Percentiles rank a stretch among this genome's conserved stretches.
These are phyloP conservation scores for Gracilinanus agilis DNA, from an alignment of 2,113 vertebrate species.

Conservation along the genomic window DNA sequence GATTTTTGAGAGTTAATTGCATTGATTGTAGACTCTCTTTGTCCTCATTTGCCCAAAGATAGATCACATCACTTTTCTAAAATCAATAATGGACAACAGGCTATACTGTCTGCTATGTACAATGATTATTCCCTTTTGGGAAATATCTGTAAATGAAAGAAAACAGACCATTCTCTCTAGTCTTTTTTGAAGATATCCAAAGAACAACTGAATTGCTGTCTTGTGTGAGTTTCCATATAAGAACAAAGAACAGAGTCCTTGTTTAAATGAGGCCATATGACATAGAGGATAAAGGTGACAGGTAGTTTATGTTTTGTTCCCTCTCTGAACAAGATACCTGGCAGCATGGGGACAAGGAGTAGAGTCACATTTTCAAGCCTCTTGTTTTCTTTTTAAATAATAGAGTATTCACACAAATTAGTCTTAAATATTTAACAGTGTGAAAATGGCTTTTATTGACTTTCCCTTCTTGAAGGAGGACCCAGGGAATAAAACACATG, in stretches of 20 bases:
- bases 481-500: constrained; percentile 21
- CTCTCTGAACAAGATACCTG: not conserved
- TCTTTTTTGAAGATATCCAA: constrained; percentile 10
- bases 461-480: constrained; percentile 38
- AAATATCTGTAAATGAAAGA: constrained; percentile 5
- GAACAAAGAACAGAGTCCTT: not conserved
- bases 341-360: not conserved
- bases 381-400: not conserved
- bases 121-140: not conserved
- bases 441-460: constrained; percentile 47
- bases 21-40: too few species aligned
- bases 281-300: not conserved
- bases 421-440: constrained; percentile 38
- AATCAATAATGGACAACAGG: not conserved
- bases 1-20: not conserved
- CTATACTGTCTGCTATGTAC: not conserved
- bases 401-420: constrained; percentile 23
- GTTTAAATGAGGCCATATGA: not conserved
- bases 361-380: not conserved
- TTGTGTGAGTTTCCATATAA: not conserved
- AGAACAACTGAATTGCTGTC: not conserved
- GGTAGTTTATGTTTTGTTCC: not conserved
- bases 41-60: not conserved
- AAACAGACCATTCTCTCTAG: not conserved
- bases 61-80: not conserved